Evolutionary conservation across 2,113 vertebrate species (phyloP).

Genomic region (Nothocercus nigrocapillus): DNA sequence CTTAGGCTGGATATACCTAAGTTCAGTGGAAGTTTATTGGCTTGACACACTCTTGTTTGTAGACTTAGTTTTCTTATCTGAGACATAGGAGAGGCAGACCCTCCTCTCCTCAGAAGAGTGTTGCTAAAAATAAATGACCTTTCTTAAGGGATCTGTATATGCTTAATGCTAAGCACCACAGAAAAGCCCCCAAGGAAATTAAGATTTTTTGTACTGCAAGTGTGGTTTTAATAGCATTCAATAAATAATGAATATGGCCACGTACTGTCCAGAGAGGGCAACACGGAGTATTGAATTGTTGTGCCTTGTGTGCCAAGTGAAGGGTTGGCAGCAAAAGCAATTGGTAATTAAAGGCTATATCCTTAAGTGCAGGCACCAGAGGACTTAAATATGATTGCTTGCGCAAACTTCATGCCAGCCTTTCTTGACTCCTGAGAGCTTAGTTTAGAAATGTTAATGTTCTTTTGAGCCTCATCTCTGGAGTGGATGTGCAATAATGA

Average conservation of each 20-base stretch:
- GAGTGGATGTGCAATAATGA: not conserved
- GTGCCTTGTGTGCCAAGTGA: not conserved
- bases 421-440: not conserved
- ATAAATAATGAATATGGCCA: not conserved
- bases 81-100: not conserved
- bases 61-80: not conserved
- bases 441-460: conserved; percentile 1
- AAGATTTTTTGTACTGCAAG: not conserved
- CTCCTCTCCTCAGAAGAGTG: not conserved
- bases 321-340: not conserved
- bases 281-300: not conserved
- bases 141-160: not conserved
- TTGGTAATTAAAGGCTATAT: conserved; percentile 34
- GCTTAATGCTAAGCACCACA: not conserved
- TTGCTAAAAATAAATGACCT: not conserved
- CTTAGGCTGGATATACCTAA: not conserved
- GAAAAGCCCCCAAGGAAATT: not conserved
- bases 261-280: fast-evolving
- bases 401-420: not conserved
- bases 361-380: not conserved
- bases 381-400: not conserved
- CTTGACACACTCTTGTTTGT: not conserved
- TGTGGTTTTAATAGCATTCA: not conserved
- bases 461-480: not conserved
- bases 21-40: not conserved